phyloP scores from a whole-genome alignment of 1,140 invertebrate genomes.

The Elymnias hypermnestra region DNA sequence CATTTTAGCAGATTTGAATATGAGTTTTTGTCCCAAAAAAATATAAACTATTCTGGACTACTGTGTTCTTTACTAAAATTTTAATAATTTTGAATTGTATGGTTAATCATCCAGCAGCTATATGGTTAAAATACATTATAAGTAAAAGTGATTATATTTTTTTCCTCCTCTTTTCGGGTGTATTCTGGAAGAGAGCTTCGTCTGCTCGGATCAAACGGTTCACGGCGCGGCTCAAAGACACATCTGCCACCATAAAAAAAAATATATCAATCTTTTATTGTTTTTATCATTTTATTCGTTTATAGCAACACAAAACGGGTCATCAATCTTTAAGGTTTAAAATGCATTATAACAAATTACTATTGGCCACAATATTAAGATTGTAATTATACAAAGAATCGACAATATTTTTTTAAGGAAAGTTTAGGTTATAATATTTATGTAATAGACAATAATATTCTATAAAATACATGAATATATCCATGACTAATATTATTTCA shows the following conservation, averaged over 20 bases:
- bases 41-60: no score
- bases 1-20: no score
- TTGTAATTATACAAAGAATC: no score
- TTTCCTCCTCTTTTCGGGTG: slow-evolving; percentile 67
- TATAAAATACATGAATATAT: background rate
- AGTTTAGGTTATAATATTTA: background rate
- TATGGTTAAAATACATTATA: no score
- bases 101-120: background rate
- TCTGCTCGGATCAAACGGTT: slow-evolving; percentile 66
- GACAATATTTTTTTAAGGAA: background rate
- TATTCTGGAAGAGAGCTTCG: slow-evolving; percentile 55
- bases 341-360: background rate
- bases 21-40: no score
- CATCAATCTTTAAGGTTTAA: no score
- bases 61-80: no score
- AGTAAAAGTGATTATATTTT: slow-evolving; percentile 62
- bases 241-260: slow-evolving; percentile 51
- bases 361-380: no score
- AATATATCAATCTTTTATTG: slow-evolving; percentile 5
- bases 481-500: slow-evolving; percentile 5
- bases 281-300: slow-evolving; percentile 1
- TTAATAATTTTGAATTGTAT: background rate
- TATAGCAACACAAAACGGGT: slow-evolving; percentile 18
- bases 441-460: background rate
- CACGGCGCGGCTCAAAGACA: slow-evolving; percentile 64